Percentiles rank a stretch among this genome's conserved stretches.
phyloP scores from a whole-genome alignment of 2,797 vertebrate genomes.

The Scleropages formosus region DNA sequence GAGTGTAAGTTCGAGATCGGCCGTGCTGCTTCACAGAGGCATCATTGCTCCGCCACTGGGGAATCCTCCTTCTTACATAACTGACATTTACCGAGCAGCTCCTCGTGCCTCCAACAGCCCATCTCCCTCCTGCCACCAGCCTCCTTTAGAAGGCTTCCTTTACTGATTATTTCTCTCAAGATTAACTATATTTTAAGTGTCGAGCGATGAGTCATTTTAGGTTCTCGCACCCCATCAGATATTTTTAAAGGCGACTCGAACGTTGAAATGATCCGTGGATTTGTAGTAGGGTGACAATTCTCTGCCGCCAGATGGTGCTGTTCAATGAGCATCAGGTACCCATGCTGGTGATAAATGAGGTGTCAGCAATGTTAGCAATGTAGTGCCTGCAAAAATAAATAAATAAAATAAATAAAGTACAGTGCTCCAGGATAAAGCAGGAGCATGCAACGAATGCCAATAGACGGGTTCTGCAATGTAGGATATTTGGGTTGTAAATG shows the following conservation, averaged over 20 bases:
- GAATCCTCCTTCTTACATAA: conserved; percentile 50
- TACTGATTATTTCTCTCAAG: conserved; percentile 15
- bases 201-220: background rate
- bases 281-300: conserved; percentile 38
- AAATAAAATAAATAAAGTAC: background rate
- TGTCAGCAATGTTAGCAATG: background rate
- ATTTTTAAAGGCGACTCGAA: background rate
- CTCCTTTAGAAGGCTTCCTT: conserved; percentile 2
- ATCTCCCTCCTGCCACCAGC: conserved; percentile 11
- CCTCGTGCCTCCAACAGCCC: conserved; percentile 29
- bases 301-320: conserved; percentile 57
- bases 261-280: background rate
- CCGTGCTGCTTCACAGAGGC: conserved; percentile 21
- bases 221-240: background rate
- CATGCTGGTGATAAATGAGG: background rate
- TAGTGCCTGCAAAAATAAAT: background rate
- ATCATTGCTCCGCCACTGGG: conserved; percentile 25
- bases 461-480: too few relatives aligned
- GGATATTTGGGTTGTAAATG: too few relatives aligned
- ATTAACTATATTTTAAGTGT: background rate
- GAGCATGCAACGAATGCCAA: background rate
- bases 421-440: background rate
- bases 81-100: conserved; percentile 49
- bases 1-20: conserved; percentile 40
- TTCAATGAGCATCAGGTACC: conserved; percentile 31